A percentile compares a stretch with the other conserved stretches of the same genome.
Conservation (phyloP, 35 echinoderm and acorn worm species). For the Stichopus chloronotus region DNA sequence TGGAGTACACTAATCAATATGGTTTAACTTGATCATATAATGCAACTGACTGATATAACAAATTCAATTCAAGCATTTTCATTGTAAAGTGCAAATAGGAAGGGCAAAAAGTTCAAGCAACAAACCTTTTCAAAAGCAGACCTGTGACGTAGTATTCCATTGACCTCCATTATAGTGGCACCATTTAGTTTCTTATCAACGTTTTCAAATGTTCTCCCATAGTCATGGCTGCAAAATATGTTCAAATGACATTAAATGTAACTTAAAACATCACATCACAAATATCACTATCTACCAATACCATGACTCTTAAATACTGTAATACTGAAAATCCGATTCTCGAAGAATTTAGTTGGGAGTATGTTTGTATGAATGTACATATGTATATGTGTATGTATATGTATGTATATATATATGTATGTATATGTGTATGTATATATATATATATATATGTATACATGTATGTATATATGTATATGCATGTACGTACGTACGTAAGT, state of each 20-base stretch:
- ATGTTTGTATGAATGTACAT: background rate
- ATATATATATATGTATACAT: too few species aligned
- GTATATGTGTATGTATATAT: too few species aligned
- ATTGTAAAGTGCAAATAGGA: background rate
- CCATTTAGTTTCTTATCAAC: constrained; percentile 10
- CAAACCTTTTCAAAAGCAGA: background rate
- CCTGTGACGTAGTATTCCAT: constrained; percentile 27
- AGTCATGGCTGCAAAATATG: constrained; percentile 22
- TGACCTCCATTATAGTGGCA: background rate
- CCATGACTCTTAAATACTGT: background rate
- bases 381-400: too few species aligned
- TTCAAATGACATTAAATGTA: background rate
- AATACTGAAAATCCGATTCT: background rate
- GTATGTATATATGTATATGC: too few species aligned
- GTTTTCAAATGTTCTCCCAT: constrained; percentile 14
- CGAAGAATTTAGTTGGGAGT: background rate
- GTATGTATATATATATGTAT: too few species aligned
- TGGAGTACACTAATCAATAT: too few species aligned
- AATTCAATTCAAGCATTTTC: too few species aligned
- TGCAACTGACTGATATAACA: too few species aligned
- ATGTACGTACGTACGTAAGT: too few species aligned
- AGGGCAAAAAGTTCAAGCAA: too few species aligned
- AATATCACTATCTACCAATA: background rate
- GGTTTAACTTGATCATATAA: too few species aligned
- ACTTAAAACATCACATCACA: background rate